Evolutionary conservation across 1,140 invertebrate genomes (phyloP), one percentile per base, ranked within the genome.

Genomic region (Leptoteleia sp.): DNA sequence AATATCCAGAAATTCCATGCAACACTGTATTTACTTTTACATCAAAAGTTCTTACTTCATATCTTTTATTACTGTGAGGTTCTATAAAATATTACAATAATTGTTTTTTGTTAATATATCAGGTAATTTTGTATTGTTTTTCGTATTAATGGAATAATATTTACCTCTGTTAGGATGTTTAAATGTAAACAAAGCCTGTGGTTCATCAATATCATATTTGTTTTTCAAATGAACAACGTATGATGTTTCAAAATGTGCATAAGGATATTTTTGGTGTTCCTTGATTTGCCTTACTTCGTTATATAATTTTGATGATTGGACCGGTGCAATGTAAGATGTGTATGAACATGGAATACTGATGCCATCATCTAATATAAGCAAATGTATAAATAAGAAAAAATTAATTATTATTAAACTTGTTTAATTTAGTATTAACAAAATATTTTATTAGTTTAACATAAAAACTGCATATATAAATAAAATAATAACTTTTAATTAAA

Each of bases 1-100:
- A 99, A 86, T 98, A 99, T 1, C 98, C 98, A 47, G 94, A 95
- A 88, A 99, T 96, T 4, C 97, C 98, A 88, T 98, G 96, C 37
- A 99, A 87, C 0, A 97, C 91, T 83, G 93, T 93, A 81, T 97
- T 94, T 76, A 94, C 91, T 16, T 91, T 83, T 0, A 93, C 92
- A 3, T 90, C 85, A 89, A 98, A 99, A 19, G 89, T 91, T 4
- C 96, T 87, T 6, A 89, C 90, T 47, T 91, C 91, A 82, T 93
- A 94, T 29, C 97, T 91, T 33, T 94, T 92, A 87, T 98, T 98
- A 81, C 96, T 94, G 71, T 47, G 54, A 3, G 55, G 4, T 79
- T 88, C 91, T 92, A 76, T 33, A 89, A 81, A 48, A 33, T 52
- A 59, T 29, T 47, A 29, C 11, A 12, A n/a, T n/a, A n/a, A n/a